These are phyloP conservation scores for Caenorhabditis parvicauda DNA, from an alignment of 2,888 invertebrate genomes.

Conservation along the genomic window DNA sequence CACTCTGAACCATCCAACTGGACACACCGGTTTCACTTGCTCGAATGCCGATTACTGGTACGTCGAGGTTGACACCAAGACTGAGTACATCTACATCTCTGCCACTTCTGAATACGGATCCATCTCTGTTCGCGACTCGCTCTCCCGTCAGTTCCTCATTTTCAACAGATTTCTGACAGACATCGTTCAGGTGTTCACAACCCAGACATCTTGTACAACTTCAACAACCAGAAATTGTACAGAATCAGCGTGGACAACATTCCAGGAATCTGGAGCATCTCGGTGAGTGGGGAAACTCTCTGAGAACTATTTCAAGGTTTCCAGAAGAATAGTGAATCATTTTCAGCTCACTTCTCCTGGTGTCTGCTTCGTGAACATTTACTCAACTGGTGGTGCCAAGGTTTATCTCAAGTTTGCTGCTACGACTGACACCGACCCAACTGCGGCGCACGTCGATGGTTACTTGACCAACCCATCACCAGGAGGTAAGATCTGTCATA, in stretches of 20 bases:
- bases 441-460: constrained; percentile 33
- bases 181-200: constrained; percentile 6
- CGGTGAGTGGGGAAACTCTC: background rate
- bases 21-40: constrained; percentile 22
- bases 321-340: no score
- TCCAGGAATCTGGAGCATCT: constrained; percentile 24
- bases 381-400: constrained; percentile 39
- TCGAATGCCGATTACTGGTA: constrained; percentile 19
- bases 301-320: no score
- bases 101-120: constrained; percentile 23
- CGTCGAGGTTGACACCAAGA: constrained; percentile 37
- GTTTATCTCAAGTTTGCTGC: constrained; percentile 36
- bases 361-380: constrained; percentile 39
- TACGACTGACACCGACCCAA: constrained; percentile 23
- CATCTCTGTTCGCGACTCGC: constrained; percentile 25
- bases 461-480: constrained; percentile 17
- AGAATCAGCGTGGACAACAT: constrained; percentile 22
- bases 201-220: constrained; percentile 15
- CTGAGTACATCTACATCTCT: constrained; percentile 35
- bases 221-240: constrained; percentile 25
- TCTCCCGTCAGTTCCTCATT: constrained; percentile 11
- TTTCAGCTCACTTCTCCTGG: constrained; percentile 19
- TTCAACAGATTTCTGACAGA: background rate
- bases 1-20: constrained; percentile 38
- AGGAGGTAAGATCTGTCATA: constrained; percentile 10